Evolutionary conservation across 2,888 invertebrate species (phyloP).

Genomic region (Pachymerium ferrugineum): DNA sequence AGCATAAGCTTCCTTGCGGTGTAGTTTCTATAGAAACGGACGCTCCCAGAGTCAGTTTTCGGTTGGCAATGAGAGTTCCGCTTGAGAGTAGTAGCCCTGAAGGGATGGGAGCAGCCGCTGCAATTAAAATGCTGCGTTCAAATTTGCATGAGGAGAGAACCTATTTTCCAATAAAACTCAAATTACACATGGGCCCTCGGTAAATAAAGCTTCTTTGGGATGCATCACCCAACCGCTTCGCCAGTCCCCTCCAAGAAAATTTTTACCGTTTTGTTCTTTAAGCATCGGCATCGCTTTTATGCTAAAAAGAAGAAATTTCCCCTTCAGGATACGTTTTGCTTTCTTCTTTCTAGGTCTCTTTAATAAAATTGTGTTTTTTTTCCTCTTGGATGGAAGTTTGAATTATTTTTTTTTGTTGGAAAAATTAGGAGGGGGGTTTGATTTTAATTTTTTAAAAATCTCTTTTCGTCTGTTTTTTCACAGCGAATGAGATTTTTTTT

Average conservation of each 20-base stretch:
- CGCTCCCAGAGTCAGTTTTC: constrained; percentile 10
- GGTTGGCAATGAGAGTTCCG: constrained; percentile 15
- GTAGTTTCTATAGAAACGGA: background rate
- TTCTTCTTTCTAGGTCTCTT: background rate
- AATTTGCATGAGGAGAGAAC: constrained; percentile 30
- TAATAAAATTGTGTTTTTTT: background rate
- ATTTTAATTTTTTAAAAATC: too few relatives aligned
- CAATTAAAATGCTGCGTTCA: constrained; percentile 31
- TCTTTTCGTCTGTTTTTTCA: too few relatives aligned
- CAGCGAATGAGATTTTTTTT: too few relatives aligned
- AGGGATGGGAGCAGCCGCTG: constrained; percentile 27
- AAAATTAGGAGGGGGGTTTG: too few relatives aligned
- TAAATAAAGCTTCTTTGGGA: constrained; percentile 26
- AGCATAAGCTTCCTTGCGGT: background rate
- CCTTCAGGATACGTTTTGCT: background rate
- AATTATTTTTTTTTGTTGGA: too few relatives aligned
- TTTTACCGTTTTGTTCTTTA: background rate
- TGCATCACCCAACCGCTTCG: background rate
- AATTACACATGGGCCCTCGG: constrained; percentile 23
- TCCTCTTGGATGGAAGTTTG: too few relatives aligned
- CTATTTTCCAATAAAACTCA: constrained; percentile 30
- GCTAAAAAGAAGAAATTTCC: background rate
- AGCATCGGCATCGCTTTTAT: background rate
- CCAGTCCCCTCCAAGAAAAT: background rate
- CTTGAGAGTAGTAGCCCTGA: constrained; percentile 3